Conservation (phyloP, 2,888 invertebrate genomes). For the Stegophylla sp. region DNA sequence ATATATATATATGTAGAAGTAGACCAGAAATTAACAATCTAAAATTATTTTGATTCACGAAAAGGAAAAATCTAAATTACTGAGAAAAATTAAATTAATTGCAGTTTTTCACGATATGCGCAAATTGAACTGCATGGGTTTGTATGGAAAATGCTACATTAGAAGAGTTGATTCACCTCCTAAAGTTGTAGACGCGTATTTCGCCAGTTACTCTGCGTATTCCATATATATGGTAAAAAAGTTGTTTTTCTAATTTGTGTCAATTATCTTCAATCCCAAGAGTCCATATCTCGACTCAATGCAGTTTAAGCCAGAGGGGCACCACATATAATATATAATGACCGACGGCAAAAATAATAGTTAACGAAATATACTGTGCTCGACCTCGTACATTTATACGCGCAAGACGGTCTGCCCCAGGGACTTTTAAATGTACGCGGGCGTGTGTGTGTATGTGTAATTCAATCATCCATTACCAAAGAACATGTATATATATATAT, state of each 20-base stretch:
- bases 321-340: not conserved
- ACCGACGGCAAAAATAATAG: slow-evolving; percentile 29
- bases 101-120: no score
- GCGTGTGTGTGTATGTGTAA: slow-evolving; percentile 20
- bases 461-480: slow-evolving; percentile 54
- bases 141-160: no score
- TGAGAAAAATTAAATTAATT: no score
- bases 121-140: no score
- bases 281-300: not conserved
- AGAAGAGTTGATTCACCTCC: no score
- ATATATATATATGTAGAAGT: no score
- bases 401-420: slow-evolving; percentile 11
- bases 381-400: not conserved
- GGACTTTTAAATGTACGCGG: slow-evolving; percentile 37
- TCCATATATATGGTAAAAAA: no score
- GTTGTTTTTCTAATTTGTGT: slow-evolving; percentile 5
- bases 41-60: no score
- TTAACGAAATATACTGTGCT: slow-evolving; percentile 35
- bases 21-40: no score
- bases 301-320: not conserved
- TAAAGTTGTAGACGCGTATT: not conserved
- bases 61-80: no score
- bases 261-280: slow-evolving; percentile 43
- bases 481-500: slow-evolving; percentile 5
- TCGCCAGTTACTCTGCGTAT: no score